Evolutionary conservation across 2,888 invertebrate species (phyloP), one percentile per base, ranked within the genome.

Genomic region (Vesta saturnalis): DNA sequence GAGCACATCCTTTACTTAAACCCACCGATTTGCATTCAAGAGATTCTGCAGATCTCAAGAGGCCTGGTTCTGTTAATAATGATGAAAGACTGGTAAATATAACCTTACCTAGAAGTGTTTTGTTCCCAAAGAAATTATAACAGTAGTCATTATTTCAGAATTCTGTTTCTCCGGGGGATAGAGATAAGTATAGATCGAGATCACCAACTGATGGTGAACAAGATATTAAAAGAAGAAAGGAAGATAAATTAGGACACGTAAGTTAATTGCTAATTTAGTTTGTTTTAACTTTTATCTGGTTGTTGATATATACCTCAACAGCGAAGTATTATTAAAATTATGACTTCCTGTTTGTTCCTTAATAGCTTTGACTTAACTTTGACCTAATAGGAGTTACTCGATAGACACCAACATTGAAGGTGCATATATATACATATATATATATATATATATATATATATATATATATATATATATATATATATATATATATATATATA

Each of bases 161-260:
- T 86, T 94, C 94, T 78, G 93, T 94, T 86, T 94, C 94, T 67
- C 94, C 94, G 8, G 93, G 91, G 62, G 92, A 92, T 80, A 86
- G 92, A 77, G 94, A 94, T 84, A 94, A 94, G 83, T 94, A 94
- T 82, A 88, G 94, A 83, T 91, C 93, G 77, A 87, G 93, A 82
- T 93, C 93, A 85, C 92, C 93, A 14, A 89, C 91, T 5, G 89
- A 89, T 72, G 86, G 86, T 61, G 86, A 88, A 73, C 89, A 89
- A 72, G 90, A 90, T 75, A 88, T 90, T 79, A 91, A 91, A 81
- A 85, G 92, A 76, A 92, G 93, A 85, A 93, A 94, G 84, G 94
- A 94, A 83, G 94, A 94, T 79, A 94, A 94, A 84, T 87, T 91
- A 84, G 92, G 92, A 67, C 93, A 93, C 85, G 92, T 93, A 86